Evolutionary conservation across 2,888 invertebrate genomes (phyloP), one percentile per base, ranked within the genome.

Genomic region (Rhaphigaster nebulosa): DNA sequence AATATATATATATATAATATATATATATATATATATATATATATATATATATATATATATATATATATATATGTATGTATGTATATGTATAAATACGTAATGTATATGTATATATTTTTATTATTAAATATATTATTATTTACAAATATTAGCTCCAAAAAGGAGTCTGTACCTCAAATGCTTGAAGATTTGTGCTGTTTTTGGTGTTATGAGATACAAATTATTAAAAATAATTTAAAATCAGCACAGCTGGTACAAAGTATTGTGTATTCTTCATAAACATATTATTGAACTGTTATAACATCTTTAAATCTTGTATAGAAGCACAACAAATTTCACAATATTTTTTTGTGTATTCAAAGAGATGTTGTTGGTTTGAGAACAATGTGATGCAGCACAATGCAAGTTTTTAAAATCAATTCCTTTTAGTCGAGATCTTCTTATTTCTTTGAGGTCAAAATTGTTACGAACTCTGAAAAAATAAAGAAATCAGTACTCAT

Each of bases 361-460:
- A 76, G 20, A 76, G 70, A 76, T 76, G 70, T 76, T 84, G 41
- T 84, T 13, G 26, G 41, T 45, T 84, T 45, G 26, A 80, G 41
- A 23, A 41, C 80, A 38, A n/a, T 26, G 45, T 45, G 45, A n/a
- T 45, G 45, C 45, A 84, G 84, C 84, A 84, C 45, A 84, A 84
- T 84, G 45, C 45, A 50, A 45, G n/a, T 45, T 45, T n/a, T 84
- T 45, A 2, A 6, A 84, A 45, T 50, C 41, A 45, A 45, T 88
- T 88, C 60, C 13, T 38, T 87, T 54, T 34, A 34, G 15, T 34
- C 18, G 18, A 54, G 56, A 54, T 41, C 50, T 52, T 56, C 84
- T 92, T 97, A 97, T 95, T 97, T 96, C 95, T 96, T 97, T 94
- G 97, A 96, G 93, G 97, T 97, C 94, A 97, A 94, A 94, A 97